Base-by-base conservation (phyloP, 1,140 invertebrate species). In the Zaprionus lachaisei region DNA sequence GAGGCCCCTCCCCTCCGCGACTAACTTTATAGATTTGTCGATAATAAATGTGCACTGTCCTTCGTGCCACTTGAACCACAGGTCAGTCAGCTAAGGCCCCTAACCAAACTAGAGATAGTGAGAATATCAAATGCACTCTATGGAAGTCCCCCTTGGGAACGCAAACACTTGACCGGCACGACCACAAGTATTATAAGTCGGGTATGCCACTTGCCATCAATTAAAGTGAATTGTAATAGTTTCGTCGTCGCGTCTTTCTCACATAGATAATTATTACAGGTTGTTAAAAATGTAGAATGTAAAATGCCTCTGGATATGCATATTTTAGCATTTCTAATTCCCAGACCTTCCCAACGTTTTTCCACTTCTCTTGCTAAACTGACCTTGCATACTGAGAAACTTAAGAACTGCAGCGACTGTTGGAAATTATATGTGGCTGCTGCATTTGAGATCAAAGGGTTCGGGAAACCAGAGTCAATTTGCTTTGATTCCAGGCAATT, bases 211-310 rank as follows among this genome's bases (percentile, higher is more conserved):
- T 79, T 83, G 81, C 73, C 72, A 81, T 81, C 83, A 87, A 87
- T 89, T 83, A 89, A 84, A 89, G 64, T 84, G 74, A 81, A 81
- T 83, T 83, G 73, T 89, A 83, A 78, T 78, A 78, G 66, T 38
- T 80, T 78, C 79, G 58, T 57, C 61, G 71, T 79, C 4, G n/a
- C 12, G 9, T 68, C 80, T 62, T 77, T 77, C 68, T 26, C 61
- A 68, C 61, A 54, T 61, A 60, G 78, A 57, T 65, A 62, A 80
- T 73, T 47, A 63, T 28, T 14, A 63, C 44, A 31, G 24, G 20
- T 51, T 20, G 20, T 51, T 51, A 22, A 51, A 47, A 51, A 51
- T 51, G 20, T 7, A 22, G 24, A 51, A 51, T 51, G 20, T 9
- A 24, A 51, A 51, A 51, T 51, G 47, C 20, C n/a, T 4, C 47